These are phyloP conservation scores for Caenorhabditis panamensis DNA, from an alignment of 2,888 invertebrate genomes.

Conservation along the genomic window DNA sequence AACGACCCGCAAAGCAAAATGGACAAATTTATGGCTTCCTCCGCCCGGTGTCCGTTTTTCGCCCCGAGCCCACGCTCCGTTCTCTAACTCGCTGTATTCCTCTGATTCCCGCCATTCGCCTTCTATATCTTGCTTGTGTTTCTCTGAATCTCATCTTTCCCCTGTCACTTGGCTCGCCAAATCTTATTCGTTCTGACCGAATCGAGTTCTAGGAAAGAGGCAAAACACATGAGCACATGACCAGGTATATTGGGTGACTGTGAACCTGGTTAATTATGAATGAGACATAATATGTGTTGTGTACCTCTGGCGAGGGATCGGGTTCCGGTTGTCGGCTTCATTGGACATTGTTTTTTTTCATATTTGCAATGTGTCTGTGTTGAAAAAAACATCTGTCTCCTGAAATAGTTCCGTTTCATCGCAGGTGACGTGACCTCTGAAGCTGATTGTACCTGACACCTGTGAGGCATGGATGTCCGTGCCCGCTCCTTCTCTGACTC, in stretches of 20 bases:
- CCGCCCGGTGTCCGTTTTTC: background rate
- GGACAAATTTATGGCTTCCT: conserved; percentile 47
- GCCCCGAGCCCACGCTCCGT: conserved; percentile 2
- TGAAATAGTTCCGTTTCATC: no score
- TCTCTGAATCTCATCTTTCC: conserved; percentile 2
- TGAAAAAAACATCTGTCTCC: no score
- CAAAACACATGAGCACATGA: conserved; percentile 15
- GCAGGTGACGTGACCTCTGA: no score
- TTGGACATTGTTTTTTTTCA: background rate
- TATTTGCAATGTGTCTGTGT: background rate
- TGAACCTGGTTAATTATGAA: conserved; percentile 48
- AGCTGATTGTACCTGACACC: no score
- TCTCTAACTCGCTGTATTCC: conserved; percentile 1
- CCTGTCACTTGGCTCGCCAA: background rate
- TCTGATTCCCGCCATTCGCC: background rate
- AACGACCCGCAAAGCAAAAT: conserved; percentile 31
- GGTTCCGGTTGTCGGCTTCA: background rate
- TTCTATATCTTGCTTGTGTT: background rate
- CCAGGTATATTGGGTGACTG: conserved; percentile 26
- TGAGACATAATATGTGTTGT: conserved; percentile 49
- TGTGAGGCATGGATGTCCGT: no score
- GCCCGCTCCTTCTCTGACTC: conserved; percentile 9
- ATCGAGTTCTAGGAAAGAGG: conserved; percentile 5
- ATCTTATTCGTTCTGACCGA: conserved; percentile 27
- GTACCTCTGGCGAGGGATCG: background rate